Base-by-base conservation (phyloP, 2,797 vertebrate genomes). In the Smutsia gigantea region DNA sequence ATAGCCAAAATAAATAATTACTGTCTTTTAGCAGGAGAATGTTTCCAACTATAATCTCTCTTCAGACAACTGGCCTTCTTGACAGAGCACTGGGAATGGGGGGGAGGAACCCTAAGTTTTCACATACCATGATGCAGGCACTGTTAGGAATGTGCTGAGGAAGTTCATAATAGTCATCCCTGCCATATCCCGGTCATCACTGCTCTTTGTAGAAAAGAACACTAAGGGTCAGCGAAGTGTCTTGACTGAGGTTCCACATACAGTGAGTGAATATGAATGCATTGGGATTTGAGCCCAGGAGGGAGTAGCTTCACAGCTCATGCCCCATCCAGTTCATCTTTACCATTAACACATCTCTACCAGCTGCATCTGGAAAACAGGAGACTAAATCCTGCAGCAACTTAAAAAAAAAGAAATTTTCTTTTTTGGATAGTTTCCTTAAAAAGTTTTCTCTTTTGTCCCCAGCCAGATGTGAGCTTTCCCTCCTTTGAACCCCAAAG, bases 391-490 rank as follows among this genome's bases (percentile, higher is more conserved):
- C 46, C n/a, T 84, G 31, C 46, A 90, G 81, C 4, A n/a, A 57
- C 12, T 68, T 15, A 10, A 3, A 49, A 31, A 31, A 34, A 42
- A 53, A 84, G 59, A 51, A 59, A 9, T n/a, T 72, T 37, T 88
- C 42, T 83, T 79, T 79, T 79, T 25, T 71, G 42, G 27, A 69
- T 18, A 46, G 49, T 12, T 49, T 89, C 86, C 95, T 57, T n/a
- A 96, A 90, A 94, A 95, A 15, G 7, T 34, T 21, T 83, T n/a
- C 57, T 61, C 10, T 39, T 92, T 55, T 46, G 86, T 88, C 63
- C n/a, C 37, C 34, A 81, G 29, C 18, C 4, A 82, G 29, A 61
- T 64, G 25, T 42, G 34, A 89, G 21, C 19, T n/a, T 93, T 88
- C 18, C 21, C 17, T 88, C 57, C n/a, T 64, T 94, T 82, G 81